phyloP scores from a whole-genome alignment of 2,797 vertebrate species.

The Caiman crocodilus region DNA sequence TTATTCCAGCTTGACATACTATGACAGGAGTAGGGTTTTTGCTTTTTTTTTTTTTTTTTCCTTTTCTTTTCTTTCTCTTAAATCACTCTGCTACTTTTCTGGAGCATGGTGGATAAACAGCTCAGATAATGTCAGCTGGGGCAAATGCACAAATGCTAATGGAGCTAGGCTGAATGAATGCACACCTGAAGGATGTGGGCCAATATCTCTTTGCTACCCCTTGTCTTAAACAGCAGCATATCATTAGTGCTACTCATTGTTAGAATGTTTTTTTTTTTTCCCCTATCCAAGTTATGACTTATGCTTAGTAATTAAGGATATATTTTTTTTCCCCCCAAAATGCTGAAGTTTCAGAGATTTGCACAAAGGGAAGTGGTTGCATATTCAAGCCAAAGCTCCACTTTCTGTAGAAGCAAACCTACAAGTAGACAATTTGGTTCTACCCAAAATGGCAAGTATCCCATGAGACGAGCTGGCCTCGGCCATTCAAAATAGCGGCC shows the following conservation, averaged over 20 bases:
- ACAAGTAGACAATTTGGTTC: too few species aligned
- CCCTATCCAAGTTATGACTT: neutral
- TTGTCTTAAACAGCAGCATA: neutral
- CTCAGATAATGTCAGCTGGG: neutral
- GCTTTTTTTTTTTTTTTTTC: neutral
- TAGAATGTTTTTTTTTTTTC: neutral
- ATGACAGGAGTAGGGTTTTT: neutral
- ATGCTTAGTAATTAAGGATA: neutral
- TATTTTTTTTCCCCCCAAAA: neutral
- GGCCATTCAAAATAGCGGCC: neutral
- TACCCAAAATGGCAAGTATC: neutral
- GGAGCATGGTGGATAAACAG: neutral
- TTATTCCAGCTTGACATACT: neutral
- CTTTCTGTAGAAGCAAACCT: rapidly evolving
- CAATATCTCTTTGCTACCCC: neutral
- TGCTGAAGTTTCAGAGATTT: neutral
- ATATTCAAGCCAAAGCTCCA: neutral
- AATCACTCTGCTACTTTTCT: neutral
- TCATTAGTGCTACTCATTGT: neutral
- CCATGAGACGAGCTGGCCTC: neutral
- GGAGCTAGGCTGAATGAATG: neutral
- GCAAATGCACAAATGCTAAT: neutral
- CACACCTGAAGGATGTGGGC: neutral
- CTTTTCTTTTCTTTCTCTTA: too few species aligned
- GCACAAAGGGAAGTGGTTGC: neutral